Percentiles rank a stretch among this genome's conserved stretches.
These are phyloP conservation scores for Trididemnum miniatum DNA, from an alignment of 23 tunicate species.

Conservation along the genomic window DNA sequence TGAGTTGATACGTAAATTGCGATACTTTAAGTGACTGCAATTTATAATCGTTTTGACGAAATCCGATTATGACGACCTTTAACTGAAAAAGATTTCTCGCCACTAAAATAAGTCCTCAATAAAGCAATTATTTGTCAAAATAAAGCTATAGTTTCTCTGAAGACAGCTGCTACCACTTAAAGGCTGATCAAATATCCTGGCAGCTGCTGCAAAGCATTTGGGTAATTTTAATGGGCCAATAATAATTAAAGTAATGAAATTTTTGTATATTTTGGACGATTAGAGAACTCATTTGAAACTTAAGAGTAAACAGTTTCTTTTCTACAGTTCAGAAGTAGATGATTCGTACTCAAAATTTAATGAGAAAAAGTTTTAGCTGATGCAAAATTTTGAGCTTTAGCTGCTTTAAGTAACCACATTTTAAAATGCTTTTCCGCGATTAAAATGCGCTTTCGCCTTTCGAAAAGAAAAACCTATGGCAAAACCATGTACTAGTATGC, in stretches of 20 bases:
- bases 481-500: too few species aligned
- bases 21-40: conserved; percentile 12
- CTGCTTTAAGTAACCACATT: too few species aligned
- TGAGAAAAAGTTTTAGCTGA: too few species aligned
- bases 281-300: background rate
- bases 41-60: conserved; percentile 7
- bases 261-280: background rate
- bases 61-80: conserved; percentile 12
- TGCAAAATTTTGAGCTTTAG: too few species aligned
- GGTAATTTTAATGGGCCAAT: background rate
- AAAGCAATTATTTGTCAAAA: background rate
- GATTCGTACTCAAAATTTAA: too few species aligned
- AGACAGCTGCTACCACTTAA: conserved; percentile 18
- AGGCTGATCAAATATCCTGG: background rate
- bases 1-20: background rate
- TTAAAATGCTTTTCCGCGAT: too few species aligned
- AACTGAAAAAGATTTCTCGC: background rate
- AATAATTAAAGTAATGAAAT: background rate
- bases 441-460: too few species aligned
- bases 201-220: background rate
- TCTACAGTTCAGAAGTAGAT: too few species aligned
- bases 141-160: background rate
- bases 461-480: too few species aligned
- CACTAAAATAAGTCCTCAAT: background rate
- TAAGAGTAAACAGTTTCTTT: too few species aligned